phyloP scores from a whole-genome alignment of 2,113 vertebrate species.

The Anguilla rostrata region DNA sequence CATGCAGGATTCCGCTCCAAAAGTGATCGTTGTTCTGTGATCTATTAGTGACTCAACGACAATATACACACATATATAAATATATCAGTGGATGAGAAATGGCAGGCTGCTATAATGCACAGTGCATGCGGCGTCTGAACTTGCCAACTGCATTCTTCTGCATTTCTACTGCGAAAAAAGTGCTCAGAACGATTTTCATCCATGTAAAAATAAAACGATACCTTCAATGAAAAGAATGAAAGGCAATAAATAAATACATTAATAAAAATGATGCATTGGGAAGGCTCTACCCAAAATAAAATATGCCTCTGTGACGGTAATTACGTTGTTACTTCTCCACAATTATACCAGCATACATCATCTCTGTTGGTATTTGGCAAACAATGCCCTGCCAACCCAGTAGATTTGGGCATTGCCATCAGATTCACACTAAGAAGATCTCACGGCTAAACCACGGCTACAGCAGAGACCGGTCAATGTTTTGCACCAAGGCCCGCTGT shows the following conservation, averaged over 20 bases:
- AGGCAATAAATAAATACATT: not conserved
- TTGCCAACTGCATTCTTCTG: conserved; percentile 17
- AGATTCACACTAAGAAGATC: no score
- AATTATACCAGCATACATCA: no score
- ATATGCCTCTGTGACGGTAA: no score
- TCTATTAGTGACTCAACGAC: conserved; percentile 41
- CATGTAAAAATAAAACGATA: not conserved
- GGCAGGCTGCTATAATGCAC: not conserved
- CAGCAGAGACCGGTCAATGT: not conserved
- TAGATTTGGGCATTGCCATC: no score
- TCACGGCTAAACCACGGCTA: no score
- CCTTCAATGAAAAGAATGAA: not conserved
- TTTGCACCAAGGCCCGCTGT: no score
- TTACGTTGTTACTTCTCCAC: no score
- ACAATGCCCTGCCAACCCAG: no score
- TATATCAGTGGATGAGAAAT: conserved; percentile 8
- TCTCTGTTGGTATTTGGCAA: no score
- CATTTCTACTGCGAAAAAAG: not conserved
- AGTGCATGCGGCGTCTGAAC: not conserved
- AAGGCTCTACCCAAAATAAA: no score
- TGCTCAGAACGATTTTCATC: not conserved
- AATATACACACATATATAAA: no score
- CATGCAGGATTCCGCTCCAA: not conserved
- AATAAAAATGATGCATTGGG: no score
- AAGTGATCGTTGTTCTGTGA: conserved; percentile 21